phyloP scores from a whole-genome alignment of 2,888 invertebrate species.

The Acronicta psi region DNA sequence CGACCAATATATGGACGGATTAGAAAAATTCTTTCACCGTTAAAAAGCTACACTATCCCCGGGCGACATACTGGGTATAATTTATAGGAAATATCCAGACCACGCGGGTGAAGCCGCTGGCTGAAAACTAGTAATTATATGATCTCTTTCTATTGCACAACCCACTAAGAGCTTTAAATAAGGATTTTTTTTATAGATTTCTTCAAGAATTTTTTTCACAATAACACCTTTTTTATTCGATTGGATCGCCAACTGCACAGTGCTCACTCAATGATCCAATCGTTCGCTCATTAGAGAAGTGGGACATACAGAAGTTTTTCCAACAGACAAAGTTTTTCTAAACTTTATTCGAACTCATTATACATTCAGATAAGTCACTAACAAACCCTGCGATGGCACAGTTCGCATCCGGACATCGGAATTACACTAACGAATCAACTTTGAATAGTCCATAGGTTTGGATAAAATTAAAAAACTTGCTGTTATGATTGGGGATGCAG shows the following conservation, averaged over 20 bases:
- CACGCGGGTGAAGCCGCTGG: too few relatives aligned
- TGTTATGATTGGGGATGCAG: not conserved
- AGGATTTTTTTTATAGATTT: too few relatives aligned
- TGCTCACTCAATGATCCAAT: slow-evolving; percentile 35
- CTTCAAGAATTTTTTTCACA: not conserved
- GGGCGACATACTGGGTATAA: too few relatives aligned
- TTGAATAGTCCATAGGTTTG: slow-evolving; percentile 58
- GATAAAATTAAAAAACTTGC: slow-evolving; percentile 30
- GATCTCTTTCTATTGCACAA: too few relatives aligned
- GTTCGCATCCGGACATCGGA: slow-evolving; percentile 57
- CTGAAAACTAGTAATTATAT: too few relatives aligned
- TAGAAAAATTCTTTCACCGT: too few relatives aligned
- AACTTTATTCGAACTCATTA: slow-evolving; percentile 69
- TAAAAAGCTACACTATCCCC: too few relatives aligned
- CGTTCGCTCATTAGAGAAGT: slow-evolving; percentile 65
- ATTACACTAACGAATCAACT: slow-evolving; percentile 76
- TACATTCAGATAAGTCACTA: slow-evolving; percentile 73
- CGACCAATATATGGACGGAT: too few relatives aligned
- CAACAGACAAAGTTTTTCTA: slow-evolving; percentile 62
- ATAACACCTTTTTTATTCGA: too few relatives aligned
- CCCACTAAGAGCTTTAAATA: too few relatives aligned
- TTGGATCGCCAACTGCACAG: not conserved
- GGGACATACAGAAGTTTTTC: slow-evolving; percentile 53
- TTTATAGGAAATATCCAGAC: too few relatives aligned
- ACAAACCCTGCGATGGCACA: slow-evolving; percentile 66